Base-by-base conservation (phyloP, 1,140 invertebrate genomes). In the Leptopilina clavipes region DNA sequence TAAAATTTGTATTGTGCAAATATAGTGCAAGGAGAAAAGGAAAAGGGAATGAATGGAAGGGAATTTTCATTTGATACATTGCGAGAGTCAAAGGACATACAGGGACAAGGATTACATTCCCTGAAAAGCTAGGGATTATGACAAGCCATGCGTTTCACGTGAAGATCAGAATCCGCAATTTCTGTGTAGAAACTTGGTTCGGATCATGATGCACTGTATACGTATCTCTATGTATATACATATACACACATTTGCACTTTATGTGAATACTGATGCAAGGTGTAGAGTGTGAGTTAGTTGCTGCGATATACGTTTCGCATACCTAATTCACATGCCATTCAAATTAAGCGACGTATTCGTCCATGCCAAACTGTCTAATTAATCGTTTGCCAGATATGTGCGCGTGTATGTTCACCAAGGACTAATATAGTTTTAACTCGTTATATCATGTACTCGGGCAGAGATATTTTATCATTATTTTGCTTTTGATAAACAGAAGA, bases 261-360 rank as follows among this genome's bases (percentile, higher is more conserved):
- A 31, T 31, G 25, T n/a, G 25, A 25, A 65, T 65, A 31, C 59
- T 14, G 19, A 37, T 65, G 59, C 22, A 65, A n/a, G n/a, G n/a
- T n/a, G n/a, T 8, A 65, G 59, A 6, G 25, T 37, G 59, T n/a
- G 25, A 65, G 59, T 7, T 12, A 65, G 59, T 31, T 37, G 25
- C 25, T 31, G 12, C 22, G 59, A 37, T 65, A 31, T 65, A 65
- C 59, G 59, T 65, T 31, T 65, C 59, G 59, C 22, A 65, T 65
- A 65, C 59, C 59, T 65, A 65, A 65, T 65, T 65, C 59, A 65
- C 59, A 65, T 65, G 59, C 59, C 59, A 65, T 65, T 31, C 59
- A 37, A 37, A 65, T 65, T 65, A 65, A 31, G 59, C 22, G 25
- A 65, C 59, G 19, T 65, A 65, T 65, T 22, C 59, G 25, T 65